Percentiles rank a stretch among this genome's conserved stretches.
Evolutionary conservation across 2,888 invertebrate species (phyloP).

Genomic region (Mycalesis mineus): DNA sequence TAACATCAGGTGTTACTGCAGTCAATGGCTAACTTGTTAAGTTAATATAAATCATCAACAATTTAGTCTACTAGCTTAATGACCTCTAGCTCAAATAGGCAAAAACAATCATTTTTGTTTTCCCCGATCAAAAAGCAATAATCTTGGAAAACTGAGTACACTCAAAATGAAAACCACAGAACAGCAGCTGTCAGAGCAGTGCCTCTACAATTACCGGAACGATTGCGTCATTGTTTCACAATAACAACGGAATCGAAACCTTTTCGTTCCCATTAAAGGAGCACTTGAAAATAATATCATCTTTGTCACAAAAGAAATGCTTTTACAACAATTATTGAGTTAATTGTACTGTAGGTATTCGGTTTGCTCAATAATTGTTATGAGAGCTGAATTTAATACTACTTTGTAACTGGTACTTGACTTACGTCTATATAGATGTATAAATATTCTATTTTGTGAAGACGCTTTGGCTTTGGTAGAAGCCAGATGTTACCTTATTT

Average conservation of each 20-base stretch:
- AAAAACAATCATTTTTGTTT: too few relatives aligned
- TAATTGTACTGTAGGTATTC: not conserved
- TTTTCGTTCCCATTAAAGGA: not conserved
- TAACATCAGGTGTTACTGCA: not conserved
- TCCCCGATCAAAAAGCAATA: not conserved
- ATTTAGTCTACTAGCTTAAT: too few relatives aligned
- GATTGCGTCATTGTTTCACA: not conserved
- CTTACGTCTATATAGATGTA: too few relatives aligned
- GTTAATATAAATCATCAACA: too few relatives aligned
- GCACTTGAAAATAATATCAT: not conserved
- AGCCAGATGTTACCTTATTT: too few relatives aligned
- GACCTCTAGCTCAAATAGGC: too few relatives aligned
- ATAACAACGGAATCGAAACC: constrained; percentile 1
- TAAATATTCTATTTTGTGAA: too few relatives aligned
- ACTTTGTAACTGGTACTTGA: too few relatives aligned
- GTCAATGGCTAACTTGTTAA: not conserved
- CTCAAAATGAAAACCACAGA: constrained; percentile 2
- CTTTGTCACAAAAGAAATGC: not conserved
- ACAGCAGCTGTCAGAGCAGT: not conserved
- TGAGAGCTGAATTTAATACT: too few relatives aligned
- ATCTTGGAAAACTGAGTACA: not conserved
- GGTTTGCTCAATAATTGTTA: too few relatives aligned
- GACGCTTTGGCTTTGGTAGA: too few relatives aligned
- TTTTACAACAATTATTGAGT: not conserved
- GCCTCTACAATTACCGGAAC: constrained; percentile 1